Evolutionary conservation across 2,113 vertebrate species (phyloP), one percentile per base, ranked within the genome.

Genomic region (Melanostigma gelatinosum): DNA sequence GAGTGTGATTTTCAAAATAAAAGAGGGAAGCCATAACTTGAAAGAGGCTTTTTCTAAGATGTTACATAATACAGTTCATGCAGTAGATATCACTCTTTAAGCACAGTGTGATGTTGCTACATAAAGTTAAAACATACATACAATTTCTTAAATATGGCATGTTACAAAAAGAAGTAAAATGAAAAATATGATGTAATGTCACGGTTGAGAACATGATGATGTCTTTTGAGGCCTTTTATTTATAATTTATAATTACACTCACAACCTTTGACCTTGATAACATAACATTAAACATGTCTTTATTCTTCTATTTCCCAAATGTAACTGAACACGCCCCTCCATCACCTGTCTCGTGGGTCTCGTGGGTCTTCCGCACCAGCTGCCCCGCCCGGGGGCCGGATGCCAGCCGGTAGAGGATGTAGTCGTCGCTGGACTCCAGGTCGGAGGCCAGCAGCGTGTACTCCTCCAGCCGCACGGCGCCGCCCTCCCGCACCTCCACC

Each of bases 351-450:
- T 90, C 79, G 1, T 86, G 82, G 27, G 77, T 11, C 24, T 24
- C 24, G 40, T 29, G 82, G 27, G 16, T 78, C 89, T 88, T 95
- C 71, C 87, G 92, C 54, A 94, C 61, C 79, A 96, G 34, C 48
- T 90, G 83, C 55, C 93, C 88, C 0, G 92, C 90, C 70, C 24
- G 77, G 0, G 60, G 87, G 20, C 60, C 12, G 8, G 87, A 15
- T 0, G 75, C 85, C 38, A 93, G 36, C 82, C 85, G 87, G 90
- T 88, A 95, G 24, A 92, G 79, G 83, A 92, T 94, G 64, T 92
- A 90, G 83, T 93, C 93, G 15, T 95, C 90, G 1, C 90, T 94
- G 75, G 95, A 95, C 92, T 95, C 93, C 82, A 95, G 82, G 81
- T 92, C 95, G 2, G 92, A 90, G 69, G 93, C 91, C 18, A 91